Base-by-base conservation (phyloP, 2,888 invertebrate genomes). In the Phaonia tiefii region DNA sequence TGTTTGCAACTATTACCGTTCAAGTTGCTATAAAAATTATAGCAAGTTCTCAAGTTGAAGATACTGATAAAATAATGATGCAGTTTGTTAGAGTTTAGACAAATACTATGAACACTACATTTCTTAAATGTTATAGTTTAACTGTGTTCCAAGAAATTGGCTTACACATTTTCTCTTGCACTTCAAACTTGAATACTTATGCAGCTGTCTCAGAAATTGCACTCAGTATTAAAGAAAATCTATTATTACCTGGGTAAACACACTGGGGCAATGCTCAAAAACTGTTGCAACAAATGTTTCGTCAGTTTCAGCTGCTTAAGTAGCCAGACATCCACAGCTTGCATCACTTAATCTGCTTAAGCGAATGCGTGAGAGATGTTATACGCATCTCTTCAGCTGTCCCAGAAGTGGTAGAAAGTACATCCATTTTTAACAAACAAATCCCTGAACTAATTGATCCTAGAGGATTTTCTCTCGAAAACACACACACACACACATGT, bases 371-470 rank as follows among this genome's bases (percentile, higher is more conserved):
- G 20, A 49, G 20, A 49, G 7, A 49, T 11, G 15, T n/a, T n/a
- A n/a, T n/a, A n/a, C n/a, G n/a, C n/a, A n/a, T n/a, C n/a, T n/a
- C n/a, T n/a, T n/a, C n/a, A n/a, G n/a, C n/a, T n/a, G n/a, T n/a
- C n/a, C n/a, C n/a, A n/a, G n/a, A n/a, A n/a, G n/a, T n/a, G n/a
- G n/a, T n/a, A n/a, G n/a, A n/a, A n/a, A n/a, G n/a, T n/a, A 31
- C 4, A 65, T 37, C 49, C 39, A 51, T 69, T 69, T 39, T 51
- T 51, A 51, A 39, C 13, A 26, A 49, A 7, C 15, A 54, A 71
- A 80, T 70, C 63, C 60, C 77, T 76, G 58, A 77, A 74, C 77
- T 66, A 80, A 80, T 77, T 77, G 77, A 74, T 77, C 66, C 49
- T 74, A 49, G 51, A 76, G 75, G 72, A 80, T 80, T 75, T 37